These are phyloP conservation scores for Drosophila truncata DNA, from an alignment of 1,140 invertebrate genomes.

Conservation along the genomic window DNA sequence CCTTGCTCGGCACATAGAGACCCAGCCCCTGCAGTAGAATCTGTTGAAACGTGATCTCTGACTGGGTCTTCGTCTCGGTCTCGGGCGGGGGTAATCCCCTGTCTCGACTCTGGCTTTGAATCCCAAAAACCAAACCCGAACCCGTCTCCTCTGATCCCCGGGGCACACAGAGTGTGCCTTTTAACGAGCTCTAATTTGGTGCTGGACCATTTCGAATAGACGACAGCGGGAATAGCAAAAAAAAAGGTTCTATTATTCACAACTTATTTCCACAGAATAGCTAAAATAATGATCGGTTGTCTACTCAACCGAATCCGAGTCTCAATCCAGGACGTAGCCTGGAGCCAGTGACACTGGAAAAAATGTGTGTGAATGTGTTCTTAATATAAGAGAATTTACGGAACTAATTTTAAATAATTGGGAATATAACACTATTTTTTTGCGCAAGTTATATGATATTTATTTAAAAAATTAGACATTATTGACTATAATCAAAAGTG, in stretches of 20 bases:
- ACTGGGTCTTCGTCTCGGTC: slow-evolving; percentile 18
- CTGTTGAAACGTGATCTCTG: slow-evolving; percentile 75
- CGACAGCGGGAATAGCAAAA: slow-evolving; percentile 34
- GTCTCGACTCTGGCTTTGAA: slow-evolving; percentile 36
- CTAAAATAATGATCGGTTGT: slow-evolving; percentile 64
- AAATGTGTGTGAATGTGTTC: neutral
- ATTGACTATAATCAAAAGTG: neutral
- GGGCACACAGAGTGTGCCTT: slow-evolving; percentile 73
- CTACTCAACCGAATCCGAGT: slow-evolving; percentile 58
- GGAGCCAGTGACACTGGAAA: slow-evolving; percentile 19
- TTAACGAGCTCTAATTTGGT: slow-evolving; percentile 82
- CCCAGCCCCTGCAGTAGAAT: slow-evolving; percentile 63
- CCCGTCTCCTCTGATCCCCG: slow-evolving; percentile 35
- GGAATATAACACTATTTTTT: no score
- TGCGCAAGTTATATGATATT: no score
- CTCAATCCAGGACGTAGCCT: slow-evolving; percentile 36
- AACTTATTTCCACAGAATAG: slow-evolving; percentile 64
- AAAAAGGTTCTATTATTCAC: slow-evolving; percentile 61
- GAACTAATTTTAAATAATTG: neutral
- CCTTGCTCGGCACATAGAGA: slow-evolving; percentile 12
- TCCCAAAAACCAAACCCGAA: slow-evolving; percentile 6
- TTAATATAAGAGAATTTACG: neutral
- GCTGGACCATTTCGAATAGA: slow-evolving; percentile 63
- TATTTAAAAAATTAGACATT: no score
- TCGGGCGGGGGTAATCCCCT: slow-evolving; percentile 56